Base-by-base conservation (phyloP, 1,140 invertebrate genomes). In the Cotesia glomerata region DNA sequence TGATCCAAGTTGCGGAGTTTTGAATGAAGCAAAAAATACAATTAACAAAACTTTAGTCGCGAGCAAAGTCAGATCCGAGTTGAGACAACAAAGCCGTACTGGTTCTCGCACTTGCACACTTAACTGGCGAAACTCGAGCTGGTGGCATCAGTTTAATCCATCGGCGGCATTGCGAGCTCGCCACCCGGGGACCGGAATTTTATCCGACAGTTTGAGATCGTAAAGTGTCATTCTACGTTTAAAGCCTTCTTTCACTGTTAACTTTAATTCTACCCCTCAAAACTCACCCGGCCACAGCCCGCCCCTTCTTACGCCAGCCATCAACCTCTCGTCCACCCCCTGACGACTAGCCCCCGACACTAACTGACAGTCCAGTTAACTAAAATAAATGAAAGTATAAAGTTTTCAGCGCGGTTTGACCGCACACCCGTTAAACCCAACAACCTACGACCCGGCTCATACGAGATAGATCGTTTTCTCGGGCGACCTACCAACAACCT, bases 381-480 rank as follows among this genome's bases (percentile, higher is more conserved):
- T 79, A 75, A 81, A 81, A 82, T 81, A 82, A 83, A 81, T 81
- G 78, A 78, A 76, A 76, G 78, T 77, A 80, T 83, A 79, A 81
- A 81, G 71, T 82, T 81, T 83, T 83, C 80, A 82, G 65, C 77
- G 76, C 76, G 74, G 74, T 77, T 78, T 75, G 76, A 75, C 76
- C 76, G 72, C 65, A 61, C 74, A 59, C 70, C 35, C 69, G 73
- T 71, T 71, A 76, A 74, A 51, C 68, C 69, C 16, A 26, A 45
- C 26, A 26, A 26, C 26, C 26, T 26, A 26, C 1, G 26, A 26
- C 26, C 26, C 26, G 1, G 26, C 52, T 49, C 59, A 52, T 54
- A 65, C 35, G 26, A 49, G 65, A 72, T 64, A 71, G 61, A 68
- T 58, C 69, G 54, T 73, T 69, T 62, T 52, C 63, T 49, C 59